Percentiles rank a stretch among this genome's conserved stretches.
phyloP scores from a whole-genome alignment of 2,888 invertebrate species.

The Strigamia crassipes region DNA sequence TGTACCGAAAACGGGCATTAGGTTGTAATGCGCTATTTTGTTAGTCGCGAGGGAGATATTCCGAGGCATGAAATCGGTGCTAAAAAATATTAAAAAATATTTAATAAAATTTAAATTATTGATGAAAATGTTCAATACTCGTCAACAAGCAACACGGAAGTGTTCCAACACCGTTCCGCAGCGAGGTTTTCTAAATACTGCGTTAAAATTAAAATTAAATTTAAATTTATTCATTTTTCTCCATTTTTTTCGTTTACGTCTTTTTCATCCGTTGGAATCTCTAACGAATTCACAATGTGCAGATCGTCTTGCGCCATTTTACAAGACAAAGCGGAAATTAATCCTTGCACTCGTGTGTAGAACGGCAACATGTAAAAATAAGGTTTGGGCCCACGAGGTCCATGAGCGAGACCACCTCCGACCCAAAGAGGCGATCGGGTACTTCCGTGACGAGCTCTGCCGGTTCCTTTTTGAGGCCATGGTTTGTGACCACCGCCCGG shows the following conservation, averaged over 20 bases:
- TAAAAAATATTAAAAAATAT: constrained; percentile 57
- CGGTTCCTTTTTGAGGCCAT: constrained; percentile 95
- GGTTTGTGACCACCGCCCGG: constrained; percentile 90
- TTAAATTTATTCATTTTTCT: too few relatives aligned
- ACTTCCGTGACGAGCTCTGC: constrained; percentile 88
- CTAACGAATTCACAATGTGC: constrained; percentile 83
- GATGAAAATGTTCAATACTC: constrained; percentile 67
- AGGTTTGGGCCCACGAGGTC: constrained; percentile 86
- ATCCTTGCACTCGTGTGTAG: constrained; percentile 73
- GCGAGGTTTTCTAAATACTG: constrained; percentile 78
- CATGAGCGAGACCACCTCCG: constrained; percentile 82
- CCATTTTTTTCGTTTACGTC: constrained; percentile 55
- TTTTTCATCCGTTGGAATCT: constrained; percentile 81
- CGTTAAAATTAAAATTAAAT: constrained; percentile 44
- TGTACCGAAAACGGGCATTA: constrained; percentile 91
- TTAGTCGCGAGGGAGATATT: constrained; percentile 86
- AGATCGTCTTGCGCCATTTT: constrained; percentile 96
- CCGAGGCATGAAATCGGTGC: constrained; percentile 81
- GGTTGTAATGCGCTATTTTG: constrained; percentile 77
- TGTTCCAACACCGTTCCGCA: constrained; percentile 89
- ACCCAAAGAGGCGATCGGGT: constrained; percentile 85
- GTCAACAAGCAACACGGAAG: constrained; percentile 91
- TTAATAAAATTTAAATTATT: neutral
- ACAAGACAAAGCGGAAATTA: constrained; percentile 80
- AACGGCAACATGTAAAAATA: constrained; percentile 94